Base-by-base conservation (phyloP, 2,797 vertebrate genomes). In the Melanotaenia trifasciata region DNA sequence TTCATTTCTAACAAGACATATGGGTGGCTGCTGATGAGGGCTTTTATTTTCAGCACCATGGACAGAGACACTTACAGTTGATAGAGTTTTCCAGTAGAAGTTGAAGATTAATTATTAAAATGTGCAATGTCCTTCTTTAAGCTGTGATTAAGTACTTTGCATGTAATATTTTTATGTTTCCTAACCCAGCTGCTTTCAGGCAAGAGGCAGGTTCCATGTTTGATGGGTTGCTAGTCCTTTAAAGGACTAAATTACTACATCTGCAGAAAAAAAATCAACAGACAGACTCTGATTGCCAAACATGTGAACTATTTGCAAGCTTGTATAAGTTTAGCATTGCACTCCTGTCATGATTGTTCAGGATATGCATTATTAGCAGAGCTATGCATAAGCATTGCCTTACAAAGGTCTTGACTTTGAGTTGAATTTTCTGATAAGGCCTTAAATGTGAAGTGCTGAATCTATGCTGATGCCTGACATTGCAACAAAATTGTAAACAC, bases 41-140 rank as follows among this genome's bases (percentile, higher is more conserved):
- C 53, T 56, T 30, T 30, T 30, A 11, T 3, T 64, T 77, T 66
- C 53, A 77, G 64, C 33, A 72, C 67, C 61, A 70, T 16, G 59
- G 51, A 80, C 63, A 66, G 69, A 1, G 62, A 51, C 57, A 30
- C 47, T 51, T 14, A 35, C 13, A 3, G 13, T 18, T 12, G 0
- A 10, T 50, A 14, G 3, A 11, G 22, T 28, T 70, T 70, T 54
- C 20, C 9, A 11, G 12, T 22, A 22, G 54, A 40, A 4, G 24
- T 6, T 16, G 10, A 24, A 4, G 11, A 40, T 11, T 13, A 3
- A 1, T 6, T 11, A 24, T 53, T 11, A 26, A 54, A 50, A n/a
- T n/a, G 20, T n/a, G 8, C 20, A n/a, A 3, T n/a, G 1, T 14
- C 13, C 20, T n/a, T 50, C 8, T n/a, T 50, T 47, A 20, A 16